These are phyloP conservation scores for Drosophila melanosoma DNA, from an alignment of 2,888 invertebrate genomes.

Conservation along the genomic window DNA sequence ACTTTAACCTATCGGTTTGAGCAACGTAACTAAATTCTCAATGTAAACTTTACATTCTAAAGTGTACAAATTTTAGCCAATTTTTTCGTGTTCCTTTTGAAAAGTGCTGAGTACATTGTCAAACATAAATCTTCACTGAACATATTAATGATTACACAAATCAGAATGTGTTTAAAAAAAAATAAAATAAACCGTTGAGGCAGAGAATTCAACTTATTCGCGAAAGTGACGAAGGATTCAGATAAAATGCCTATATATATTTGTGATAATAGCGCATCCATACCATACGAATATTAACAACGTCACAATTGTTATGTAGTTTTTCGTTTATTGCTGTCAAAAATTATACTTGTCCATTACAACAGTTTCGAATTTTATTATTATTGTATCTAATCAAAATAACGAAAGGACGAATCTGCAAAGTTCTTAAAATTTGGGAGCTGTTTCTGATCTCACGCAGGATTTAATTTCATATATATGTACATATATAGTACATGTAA, in stretches of 20 bases:
- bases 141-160: background rate
- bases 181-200: background rate
- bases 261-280: background rate
- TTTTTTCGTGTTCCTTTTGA: background rate
- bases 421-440: background rate
- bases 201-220: background rate
- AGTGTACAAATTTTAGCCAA: background rate
- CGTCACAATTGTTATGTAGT: too few species aligned
- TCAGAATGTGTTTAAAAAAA: background rate
- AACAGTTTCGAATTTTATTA: background rate
- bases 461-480: background rate
- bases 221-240: background rate
- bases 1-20: background rate
- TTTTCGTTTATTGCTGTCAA: background rate
- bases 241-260: background rate
- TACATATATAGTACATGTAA: slow-evolving; percentile 1
- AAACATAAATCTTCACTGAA: background rate
- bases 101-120: background rate
- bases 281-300: background rate
- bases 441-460: background rate
- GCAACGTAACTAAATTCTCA: background rate
- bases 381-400: background rate
- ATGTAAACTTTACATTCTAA: background rate
- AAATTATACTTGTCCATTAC: background rate
- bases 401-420: background rate